These are phyloP conservation scores for Parthenolecanium corni DNA, from an alignment of 2,888 invertebrate genomes.

Conservation along the genomic window DNA sequence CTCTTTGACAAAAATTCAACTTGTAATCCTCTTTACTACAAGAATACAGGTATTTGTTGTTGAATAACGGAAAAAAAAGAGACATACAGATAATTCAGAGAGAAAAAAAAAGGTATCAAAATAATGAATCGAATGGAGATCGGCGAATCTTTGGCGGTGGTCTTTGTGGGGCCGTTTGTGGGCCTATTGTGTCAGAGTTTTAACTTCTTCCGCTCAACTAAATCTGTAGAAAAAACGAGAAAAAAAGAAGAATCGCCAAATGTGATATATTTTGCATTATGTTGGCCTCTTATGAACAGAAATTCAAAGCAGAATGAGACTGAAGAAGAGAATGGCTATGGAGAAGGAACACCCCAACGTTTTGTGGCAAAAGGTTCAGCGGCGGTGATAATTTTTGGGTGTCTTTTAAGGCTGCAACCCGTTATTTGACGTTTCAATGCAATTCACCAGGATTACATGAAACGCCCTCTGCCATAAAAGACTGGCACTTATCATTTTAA, in stretches of 20 bases:
- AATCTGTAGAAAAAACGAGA: slow-evolving; percentile 1
- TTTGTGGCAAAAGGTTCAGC: no score
- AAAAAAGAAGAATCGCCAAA: slow-evolving; percentile 9
- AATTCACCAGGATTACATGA: no score
- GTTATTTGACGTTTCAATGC: no score
- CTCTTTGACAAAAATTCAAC: slow-evolving; percentile 8
- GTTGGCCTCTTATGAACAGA: no score
- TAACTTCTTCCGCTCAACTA: slow-evolving; percentile 26
- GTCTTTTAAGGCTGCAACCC: no score
- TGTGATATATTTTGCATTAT: neutral
- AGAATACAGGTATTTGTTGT: slow-evolving; percentile 29
- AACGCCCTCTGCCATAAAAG: no score
- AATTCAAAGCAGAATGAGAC: no score
- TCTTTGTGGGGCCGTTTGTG: slow-evolving; percentile 15
- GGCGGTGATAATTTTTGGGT: no score
- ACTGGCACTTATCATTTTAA: no score
- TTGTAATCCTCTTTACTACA: slow-evolving; percentile 27
- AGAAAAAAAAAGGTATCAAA: slow-evolving; percentile 16
- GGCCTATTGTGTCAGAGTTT: slow-evolving; percentile 21
- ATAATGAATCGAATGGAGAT: slow-evolving; percentile 23
- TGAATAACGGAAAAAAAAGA: slow-evolving; percentile 17
- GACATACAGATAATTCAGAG: neutral
- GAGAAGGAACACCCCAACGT: no score
- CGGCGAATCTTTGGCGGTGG: slow-evolving; percentile 29
- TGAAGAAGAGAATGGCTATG: no score